Evolutionary conservation across 2,113 vertebrate genomes (phyloP).

Genomic region (Bagarius yarrelli): DNA sequence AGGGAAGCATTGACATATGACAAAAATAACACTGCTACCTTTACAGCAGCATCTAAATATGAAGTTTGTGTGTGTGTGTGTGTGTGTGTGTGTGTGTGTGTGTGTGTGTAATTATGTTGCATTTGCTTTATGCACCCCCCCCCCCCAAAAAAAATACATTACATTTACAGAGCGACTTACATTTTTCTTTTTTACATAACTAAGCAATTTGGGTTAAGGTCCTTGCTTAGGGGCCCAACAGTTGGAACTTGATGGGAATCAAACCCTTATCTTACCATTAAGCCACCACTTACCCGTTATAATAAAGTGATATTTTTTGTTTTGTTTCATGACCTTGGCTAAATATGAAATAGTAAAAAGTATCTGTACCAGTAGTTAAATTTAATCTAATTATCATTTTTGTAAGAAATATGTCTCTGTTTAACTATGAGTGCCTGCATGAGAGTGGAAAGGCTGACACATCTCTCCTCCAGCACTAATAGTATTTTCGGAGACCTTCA

Average conservation of each 20-base stretch:
- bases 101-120: background rate
- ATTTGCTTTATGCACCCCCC: background rate
- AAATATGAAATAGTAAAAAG: background rate
- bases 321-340: background rate
- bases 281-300: background rate
- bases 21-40: background rate
- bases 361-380: background rate
- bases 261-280: too few relatives aligned
- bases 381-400: background rate
- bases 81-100: too few relatives aligned
- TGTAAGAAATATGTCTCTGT: background rate
- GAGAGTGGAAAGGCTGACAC: background rate
- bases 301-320: conserved; percentile 9
- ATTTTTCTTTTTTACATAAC: too few relatives aligned
- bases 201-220: too few relatives aligned
- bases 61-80: background rate
- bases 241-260: too few relatives aligned
- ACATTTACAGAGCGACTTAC: too few relatives aligned
- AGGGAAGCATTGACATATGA: conserved; percentile 61
- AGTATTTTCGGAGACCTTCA: conserved; percentile 20
- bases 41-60: background rate
- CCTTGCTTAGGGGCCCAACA: too few relatives aligned
- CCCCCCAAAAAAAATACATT: too few relatives aligned
- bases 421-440: conserved; percentile 5
- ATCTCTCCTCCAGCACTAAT: conserved; percentile 13